A percentile compares a stretch with the other conserved stretches of the same genome.
Evolutionary conservation across 2,113 vertebrate genomes (phyloP).

Genomic region (Diadophis punctatus): DNA sequence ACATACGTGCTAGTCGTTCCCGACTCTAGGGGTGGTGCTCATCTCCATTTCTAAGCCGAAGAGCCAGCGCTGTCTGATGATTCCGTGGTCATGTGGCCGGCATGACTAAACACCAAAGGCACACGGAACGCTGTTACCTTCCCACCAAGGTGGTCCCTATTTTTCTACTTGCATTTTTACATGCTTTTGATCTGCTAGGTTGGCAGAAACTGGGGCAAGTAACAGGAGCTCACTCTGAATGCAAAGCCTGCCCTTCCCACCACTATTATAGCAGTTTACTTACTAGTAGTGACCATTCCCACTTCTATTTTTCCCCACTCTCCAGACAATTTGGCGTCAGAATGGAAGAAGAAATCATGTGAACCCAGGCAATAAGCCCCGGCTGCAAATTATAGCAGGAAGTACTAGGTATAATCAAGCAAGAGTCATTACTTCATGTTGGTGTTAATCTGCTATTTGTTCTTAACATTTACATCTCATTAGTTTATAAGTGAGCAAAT

Average conservation of each 20-base stretch:
- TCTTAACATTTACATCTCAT: neutral
- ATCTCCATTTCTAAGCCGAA: too few species aligned
- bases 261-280: slow-evolving; percentile 21
- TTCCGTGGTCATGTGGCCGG: too few species aligned
- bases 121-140: too few species aligned
- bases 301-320: slow-evolving; percentile 39
- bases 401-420: slow-evolving; percentile 55
- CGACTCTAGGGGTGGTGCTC: too few species aligned
- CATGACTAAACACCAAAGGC: too few species aligned
- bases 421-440: slow-evolving; percentile 63
- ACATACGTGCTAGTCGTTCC: too few species aligned
- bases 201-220: too few species aligned
- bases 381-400: slow-evolving; percentile 67
- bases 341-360: slow-evolving; percentile 63
- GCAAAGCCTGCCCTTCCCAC: slow-evolving; percentile 53
- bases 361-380: slow-evolving; percentile 36
- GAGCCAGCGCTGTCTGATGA: too few species aligned
- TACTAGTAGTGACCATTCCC: slow-evolving; percentile 42
- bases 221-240: neutral
- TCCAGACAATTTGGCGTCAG: slow-evolving; percentile 80
- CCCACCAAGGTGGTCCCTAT: too few species aligned
- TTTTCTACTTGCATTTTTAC: too few species aligned
- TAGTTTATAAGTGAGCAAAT: neutral
- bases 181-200: too few species aligned
- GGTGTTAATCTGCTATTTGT: neutral